Conservation (phyloP, 2,888 invertebrate species). For the Orchesella flavescens region DNA sequence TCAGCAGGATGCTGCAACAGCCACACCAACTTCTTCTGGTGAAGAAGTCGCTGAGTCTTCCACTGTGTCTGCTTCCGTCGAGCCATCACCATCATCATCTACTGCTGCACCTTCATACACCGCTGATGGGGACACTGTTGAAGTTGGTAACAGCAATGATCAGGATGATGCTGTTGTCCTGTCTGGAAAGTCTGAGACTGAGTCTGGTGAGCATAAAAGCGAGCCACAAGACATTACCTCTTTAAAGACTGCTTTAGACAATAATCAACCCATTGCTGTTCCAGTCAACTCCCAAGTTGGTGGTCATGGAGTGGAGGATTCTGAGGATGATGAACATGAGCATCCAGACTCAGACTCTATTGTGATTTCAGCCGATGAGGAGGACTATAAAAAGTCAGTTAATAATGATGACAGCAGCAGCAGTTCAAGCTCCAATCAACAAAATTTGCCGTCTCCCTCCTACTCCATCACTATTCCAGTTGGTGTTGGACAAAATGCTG, state of each 20-base stretch:
- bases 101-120: background rate
- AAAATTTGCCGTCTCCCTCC: constrained; percentile 21
- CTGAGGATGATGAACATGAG: constrained; percentile 1
- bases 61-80: constrained; percentile 80
- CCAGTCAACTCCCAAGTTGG: background rate
- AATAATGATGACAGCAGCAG: background rate
- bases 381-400: background rate
- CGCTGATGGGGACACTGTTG: constrained; percentile 5
- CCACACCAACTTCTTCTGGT: constrained; percentile 9
- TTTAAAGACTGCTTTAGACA: constrained; percentile 12
- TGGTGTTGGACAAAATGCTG: constrained; percentile 36
- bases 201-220: background rate
- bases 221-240: constrained; percentile 5
- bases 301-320: background rate
- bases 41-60: background rate
- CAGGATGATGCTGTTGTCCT: constrained; percentile 24
- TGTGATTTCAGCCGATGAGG: constrained; percentile 27
- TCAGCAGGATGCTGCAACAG: constrained; percentile 31
- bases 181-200: constrained; percentile 24
- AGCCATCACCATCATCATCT: background rate
- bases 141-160: background rate
- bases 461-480: constrained; percentile 49
- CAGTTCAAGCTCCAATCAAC: background rate
- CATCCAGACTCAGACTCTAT: constrained; percentile 16
- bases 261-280: background rate